Conservation (phyloP, 2,113 vertebrate species). For the Tringa solitaria region DNA sequence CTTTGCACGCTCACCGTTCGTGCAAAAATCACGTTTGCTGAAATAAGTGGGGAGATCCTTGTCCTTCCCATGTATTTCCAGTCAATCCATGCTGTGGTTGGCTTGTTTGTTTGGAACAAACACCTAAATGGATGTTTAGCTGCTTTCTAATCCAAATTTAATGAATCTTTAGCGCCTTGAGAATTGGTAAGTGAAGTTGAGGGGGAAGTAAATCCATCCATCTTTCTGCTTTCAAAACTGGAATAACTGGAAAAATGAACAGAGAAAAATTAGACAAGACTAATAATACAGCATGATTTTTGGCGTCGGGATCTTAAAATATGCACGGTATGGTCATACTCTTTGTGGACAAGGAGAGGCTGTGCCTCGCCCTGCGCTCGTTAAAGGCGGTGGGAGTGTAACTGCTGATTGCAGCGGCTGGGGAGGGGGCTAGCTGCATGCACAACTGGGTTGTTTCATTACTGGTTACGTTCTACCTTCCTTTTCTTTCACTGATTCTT, state of each 20-base stretch:
- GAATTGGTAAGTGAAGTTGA: neutral
- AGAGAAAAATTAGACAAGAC: neutral
- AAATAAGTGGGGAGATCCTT: neutral
- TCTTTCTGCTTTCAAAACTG: neutral
- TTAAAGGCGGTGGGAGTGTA: neutral
- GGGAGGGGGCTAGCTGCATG: neutral
- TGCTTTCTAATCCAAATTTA: neutral
- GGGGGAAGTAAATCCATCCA: neutral
- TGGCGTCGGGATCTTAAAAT: neutral
- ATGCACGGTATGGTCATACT: neutral
- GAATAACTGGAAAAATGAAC: conserved; percentile 27
- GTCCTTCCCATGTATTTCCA: neutral
- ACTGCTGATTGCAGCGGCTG: neutral
- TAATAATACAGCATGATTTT: neutral
- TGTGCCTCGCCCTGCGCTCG: neutral
- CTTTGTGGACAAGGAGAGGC: neutral
- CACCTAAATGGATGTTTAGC: neutral
- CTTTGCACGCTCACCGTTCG: neutral
- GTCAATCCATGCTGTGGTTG: neutral
- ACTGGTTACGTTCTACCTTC: neutral
- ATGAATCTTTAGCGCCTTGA: neutral
- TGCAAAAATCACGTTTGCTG: neutral
- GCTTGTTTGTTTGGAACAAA: neutral
- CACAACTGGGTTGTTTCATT: neutral
- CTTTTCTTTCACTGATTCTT: neutral